Percentiles rank a stretch among this genome's conserved stretches.
Conservation (phyloP, 2,113 vertebrate species). For the Notechis scutatus region DNA sequence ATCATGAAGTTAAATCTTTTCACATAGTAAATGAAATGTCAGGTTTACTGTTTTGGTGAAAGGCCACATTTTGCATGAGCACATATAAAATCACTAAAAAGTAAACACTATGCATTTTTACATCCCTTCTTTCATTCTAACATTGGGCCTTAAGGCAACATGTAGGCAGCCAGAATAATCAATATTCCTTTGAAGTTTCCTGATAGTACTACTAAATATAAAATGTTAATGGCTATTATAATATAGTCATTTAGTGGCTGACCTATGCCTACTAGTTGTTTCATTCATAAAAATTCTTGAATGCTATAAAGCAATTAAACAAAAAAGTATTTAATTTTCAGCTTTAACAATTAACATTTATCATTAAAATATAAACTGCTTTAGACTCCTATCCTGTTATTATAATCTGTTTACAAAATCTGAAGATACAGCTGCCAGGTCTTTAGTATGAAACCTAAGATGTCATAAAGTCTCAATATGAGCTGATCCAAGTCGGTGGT, state of each 20-base stretch:
- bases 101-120: not conserved
- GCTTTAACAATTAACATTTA: not conserved
- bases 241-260: not conserved
- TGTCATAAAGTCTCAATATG: not conserved
- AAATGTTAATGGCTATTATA: not conserved
- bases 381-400: not conserved
- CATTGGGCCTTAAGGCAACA: not conserved
- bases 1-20: not conserved
- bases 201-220: not conserved
- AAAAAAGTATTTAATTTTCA: not conserved
- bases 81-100: not conserved
- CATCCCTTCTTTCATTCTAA: slow-evolving; percentile 6
- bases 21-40: not conserved
- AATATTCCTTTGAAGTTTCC: slow-evolving; percentile 6
- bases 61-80: not conserved
- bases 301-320: not conserved
- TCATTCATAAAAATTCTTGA: not conserved
- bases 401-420: not conserved
- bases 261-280: not conserved
- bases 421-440: not conserved
- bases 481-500: not conserved
- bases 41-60: not conserved
- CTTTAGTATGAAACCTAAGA: not conserved
- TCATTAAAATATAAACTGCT: not conserved
- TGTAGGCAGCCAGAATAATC: slow-evolving; percentile 6